Evolutionary conservation across 2,888 invertebrate species (phyloP), one percentile per base, ranked within the genome.

Genomic region (Deilephila elpenor): DNA sequence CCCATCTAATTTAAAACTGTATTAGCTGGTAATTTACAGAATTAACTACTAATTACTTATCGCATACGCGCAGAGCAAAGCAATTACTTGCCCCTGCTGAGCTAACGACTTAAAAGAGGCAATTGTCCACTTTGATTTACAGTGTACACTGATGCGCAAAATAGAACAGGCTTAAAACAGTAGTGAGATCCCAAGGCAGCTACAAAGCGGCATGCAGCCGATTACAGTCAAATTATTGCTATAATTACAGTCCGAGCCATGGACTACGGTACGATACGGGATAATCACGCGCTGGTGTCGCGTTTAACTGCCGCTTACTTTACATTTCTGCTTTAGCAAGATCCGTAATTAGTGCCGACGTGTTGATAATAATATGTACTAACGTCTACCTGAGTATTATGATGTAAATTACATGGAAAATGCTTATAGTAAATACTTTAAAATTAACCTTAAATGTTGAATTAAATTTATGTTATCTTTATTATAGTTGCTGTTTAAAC

Each of bases 181-280:
- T 84, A 88, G 88, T 87, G 83, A 82, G 87, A 87, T 93, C 93
- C 93, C 93, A 90, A 91, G 92, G 91, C 91, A 90, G 85, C 89
- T 89, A 90, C 92, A 91, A 91, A 92, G 88, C 90, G 90, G 87
- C 88, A 85, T 89, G 90, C 86, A 88, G 88, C 87, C 93, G 91
- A 93, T 93, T 94, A 93, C 90, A 90, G 90, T 88, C 92, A 90
- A 94, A 93, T 94, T 94, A 94, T 94, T 89, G 89, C 92, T 86
- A 88, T 91, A 92, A 93, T 94, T 94, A 94, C 87, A 87, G 89
- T 85, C 86, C 84, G 85, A 83, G 83, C 59, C 60, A 59, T 44
- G 83, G 84, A 82, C 80, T 82, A 85, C 86, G 86, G 86, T 83
- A 82, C 86, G 85, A 88, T 86, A 84, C 82, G 78, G 78, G 87